Evolutionary conservation across 2,888 invertebrate species (phyloP).

Genomic region (Torymus texanus): DNA sequence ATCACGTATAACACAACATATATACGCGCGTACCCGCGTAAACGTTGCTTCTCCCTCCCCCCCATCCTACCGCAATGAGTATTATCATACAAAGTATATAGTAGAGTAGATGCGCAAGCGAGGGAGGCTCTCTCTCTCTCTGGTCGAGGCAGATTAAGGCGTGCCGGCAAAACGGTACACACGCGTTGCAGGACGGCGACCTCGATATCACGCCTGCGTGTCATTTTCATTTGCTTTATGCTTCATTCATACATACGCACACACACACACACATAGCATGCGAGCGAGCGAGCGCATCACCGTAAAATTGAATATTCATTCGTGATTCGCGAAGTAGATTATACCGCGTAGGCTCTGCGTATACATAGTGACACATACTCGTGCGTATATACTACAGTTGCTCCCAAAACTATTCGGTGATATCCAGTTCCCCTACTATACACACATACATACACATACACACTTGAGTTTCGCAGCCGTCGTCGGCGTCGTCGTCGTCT

Average conservation of each 20-base stretch:
- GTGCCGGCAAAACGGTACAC: constrained; percentile 60
- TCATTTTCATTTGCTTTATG: constrained; percentile 58
- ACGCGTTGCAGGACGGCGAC: constrained; percentile 41
- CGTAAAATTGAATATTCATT: constrained; percentile 50
- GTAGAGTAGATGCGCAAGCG: not conserved
- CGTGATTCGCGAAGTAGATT: constrained; percentile 35
- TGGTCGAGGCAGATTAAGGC: too few species aligned
- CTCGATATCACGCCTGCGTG: constrained; percentile 58
- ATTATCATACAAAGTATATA: constrained; percentile 25
- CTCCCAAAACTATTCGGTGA: not conserved
- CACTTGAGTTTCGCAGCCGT: too few species aligned
- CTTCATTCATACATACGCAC: constrained; percentile 35
- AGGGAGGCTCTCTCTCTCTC: too few species aligned
- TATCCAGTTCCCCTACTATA: not conserved
- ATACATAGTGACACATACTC: too few species aligned
- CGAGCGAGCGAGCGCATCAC: constrained; percentile 32
- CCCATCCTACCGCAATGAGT: constrained; percentile 2
- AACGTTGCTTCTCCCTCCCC: not conserved
- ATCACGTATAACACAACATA: constrained; percentile 20
- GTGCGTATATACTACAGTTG: not conserved
- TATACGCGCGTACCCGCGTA: not conserved
- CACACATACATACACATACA: not conserved
- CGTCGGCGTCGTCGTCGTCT: too few species aligned
- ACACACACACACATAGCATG: too few species aligned
- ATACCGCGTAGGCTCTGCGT: not conserved